Percentiles rank a stretch among this genome's conserved stretches.
phyloP scores from a whole-genome alignment of 1,140 invertebrate species.

The Thrips palmi region DNA sequence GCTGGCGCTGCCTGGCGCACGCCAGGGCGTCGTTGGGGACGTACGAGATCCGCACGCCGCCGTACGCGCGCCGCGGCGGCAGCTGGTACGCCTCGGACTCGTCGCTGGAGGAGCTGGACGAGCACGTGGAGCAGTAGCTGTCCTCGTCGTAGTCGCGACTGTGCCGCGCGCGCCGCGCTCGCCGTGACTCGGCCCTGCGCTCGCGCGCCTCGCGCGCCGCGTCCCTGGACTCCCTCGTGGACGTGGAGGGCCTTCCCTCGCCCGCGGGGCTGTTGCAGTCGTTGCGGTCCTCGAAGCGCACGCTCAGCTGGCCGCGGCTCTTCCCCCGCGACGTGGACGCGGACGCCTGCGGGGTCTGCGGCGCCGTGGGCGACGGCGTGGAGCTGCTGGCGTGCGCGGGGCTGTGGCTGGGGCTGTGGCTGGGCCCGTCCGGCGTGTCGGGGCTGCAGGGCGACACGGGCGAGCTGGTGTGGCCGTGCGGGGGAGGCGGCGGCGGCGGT shows the following conservation, averaged over 20 bases:
- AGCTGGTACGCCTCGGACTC: conserved; percentile 66
- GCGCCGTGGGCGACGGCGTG: conserved; percentile 11
- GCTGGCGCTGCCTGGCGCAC: conserved; percentile 45
- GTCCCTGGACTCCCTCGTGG: conserved; percentile 18
- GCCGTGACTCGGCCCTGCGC: conserved; percentile 12
- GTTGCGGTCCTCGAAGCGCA: conserved; percentile 44
- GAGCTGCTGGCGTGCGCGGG: conserved; percentile 11
- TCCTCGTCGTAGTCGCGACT: conserved; percentile 40
- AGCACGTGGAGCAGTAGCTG: conserved; percentile 73
- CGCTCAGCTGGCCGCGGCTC: conserved; percentile 25
- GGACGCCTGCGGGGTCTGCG: conserved; percentile 5
- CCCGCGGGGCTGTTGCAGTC: conserved; percentile 29
- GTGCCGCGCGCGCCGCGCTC: conserved; percentile 17
- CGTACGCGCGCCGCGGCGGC: conserved; percentile 60
- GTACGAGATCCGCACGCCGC: conserved; percentile 71
- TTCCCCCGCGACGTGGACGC: conserved; percentile 1
- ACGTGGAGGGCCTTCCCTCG: background rate
- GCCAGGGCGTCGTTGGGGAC: conserved; percentile 75
- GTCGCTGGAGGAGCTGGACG: conserved; percentile 62
- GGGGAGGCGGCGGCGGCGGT: background rate
- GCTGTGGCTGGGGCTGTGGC: too few species aligned
- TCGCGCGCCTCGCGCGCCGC: conserved; percentile 23
- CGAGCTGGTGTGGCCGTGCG: conserved; percentile 6
- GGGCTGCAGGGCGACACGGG: too few species aligned
- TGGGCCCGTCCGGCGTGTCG: too few species aligned